Evolutionary conservation across 2,888 invertebrate genomes (phyloP).

Genomic region (Leptinotarsa tumamoca): DNA sequence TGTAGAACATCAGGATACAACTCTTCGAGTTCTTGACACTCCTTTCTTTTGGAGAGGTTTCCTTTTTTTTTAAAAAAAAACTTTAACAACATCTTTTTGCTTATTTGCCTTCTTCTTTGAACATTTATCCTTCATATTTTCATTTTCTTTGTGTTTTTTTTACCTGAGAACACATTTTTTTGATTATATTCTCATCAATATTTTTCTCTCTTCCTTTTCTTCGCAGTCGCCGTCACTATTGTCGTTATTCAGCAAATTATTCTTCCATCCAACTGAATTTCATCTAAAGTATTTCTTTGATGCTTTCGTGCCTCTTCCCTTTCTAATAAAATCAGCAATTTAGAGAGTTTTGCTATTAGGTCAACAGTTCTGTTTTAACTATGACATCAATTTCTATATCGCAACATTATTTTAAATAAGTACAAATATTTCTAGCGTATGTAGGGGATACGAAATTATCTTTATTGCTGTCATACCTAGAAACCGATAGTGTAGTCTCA

Average conservation of each 20-base stretch:
- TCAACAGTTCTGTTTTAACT: conserved; percentile 17
- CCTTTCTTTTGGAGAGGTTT: conserved; percentile 25
- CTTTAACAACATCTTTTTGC: background rate
- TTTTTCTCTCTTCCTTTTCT: background rate
- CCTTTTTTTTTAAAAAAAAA: background rate
- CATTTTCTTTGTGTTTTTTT: too few relatives aligned
- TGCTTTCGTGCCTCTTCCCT: conserved; percentile 37
- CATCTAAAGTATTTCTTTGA: conserved; percentile 44
- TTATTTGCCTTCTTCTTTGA: background rate
- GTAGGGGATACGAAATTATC: too few relatives aligned
- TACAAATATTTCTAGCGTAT: too few relatives aligned
- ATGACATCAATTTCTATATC: too few relatives aligned
- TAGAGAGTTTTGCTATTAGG: conserved; percentile 26
- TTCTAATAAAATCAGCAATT: conserved; percentile 38
- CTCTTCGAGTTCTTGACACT: conserved; percentile 33
- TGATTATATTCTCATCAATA: conserved; percentile 40
- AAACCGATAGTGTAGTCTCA: background rate
- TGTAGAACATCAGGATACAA: conserved; percentile 31
- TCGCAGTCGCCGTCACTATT: background rate
- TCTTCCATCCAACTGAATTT: conserved; percentile 44
- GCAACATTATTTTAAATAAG: too few relatives aligned
- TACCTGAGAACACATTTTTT: conserved; percentile 36
- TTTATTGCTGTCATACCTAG: too few relatives aligned
- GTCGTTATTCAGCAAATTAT: conserved; percentile 18
- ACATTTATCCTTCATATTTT: background rate